Base-by-base conservation (phyloP, 2,113 vertebrate species). In the Eptesicus fuscus region DNA sequence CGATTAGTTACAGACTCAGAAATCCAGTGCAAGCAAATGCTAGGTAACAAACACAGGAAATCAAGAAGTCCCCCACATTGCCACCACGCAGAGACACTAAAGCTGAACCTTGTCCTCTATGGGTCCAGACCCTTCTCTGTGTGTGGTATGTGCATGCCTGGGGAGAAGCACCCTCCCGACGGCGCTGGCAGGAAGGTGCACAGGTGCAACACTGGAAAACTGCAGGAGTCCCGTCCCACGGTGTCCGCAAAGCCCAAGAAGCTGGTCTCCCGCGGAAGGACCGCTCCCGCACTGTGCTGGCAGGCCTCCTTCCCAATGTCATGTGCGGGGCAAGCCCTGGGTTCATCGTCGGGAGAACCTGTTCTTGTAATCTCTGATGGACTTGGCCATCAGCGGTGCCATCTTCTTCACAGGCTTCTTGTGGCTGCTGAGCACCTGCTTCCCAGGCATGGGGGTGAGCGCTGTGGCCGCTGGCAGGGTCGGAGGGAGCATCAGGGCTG, bases 381-480 rank as follows among this genome's bases (percentile, higher is more conserved):
- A 47, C 44, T 47, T 47, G 44, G 44, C 44, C 44, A 47, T 47
- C 44, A 47, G 44, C 44, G 44, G 44, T 47, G 44, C 44, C 2
- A 47, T 13, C 44, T 47, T 47, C 44, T 47, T 47, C 47, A 98
- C 98, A 87, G 98, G 98, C 94, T 99, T 99, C 93, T 98, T 98
- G 92, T 44, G 47, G 42, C 95, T 96, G 79, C 94, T 47, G 44
- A 12, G 11, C 44, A 47, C 44, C 44, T 13, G 44, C 44, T 47
- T 47, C 44, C 44, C 44, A 47, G 44, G 44, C 10, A 47, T 12
- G 44, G 44, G n/a, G 44, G 44, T 12, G 44, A 13, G 11, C 11
- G 44, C 44, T 47, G 44, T 47, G 44, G 44, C 44, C 44, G 2
- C 44, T 47, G 44, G 44, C 44, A 13, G 44, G 44, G 11, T 13